Percentiles rank a stretch among this genome's conserved stretches.
Evolutionary conservation across 2,797 vertebrate genomes (phyloP).

Genomic region (Enteromius fasciolatus): DNA sequence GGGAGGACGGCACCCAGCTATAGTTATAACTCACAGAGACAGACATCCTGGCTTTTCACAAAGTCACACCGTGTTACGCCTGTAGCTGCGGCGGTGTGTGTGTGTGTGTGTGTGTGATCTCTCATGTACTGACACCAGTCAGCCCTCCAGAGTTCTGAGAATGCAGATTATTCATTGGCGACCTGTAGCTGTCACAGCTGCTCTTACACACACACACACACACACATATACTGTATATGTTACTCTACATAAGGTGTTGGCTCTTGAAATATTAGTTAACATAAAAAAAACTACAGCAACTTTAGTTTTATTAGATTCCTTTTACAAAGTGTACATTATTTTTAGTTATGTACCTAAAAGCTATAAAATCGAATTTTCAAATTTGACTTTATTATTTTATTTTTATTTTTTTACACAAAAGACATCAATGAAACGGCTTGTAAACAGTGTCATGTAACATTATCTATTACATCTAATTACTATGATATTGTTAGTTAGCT

Average conservation of each 20-base stretch:
- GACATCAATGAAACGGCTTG: not conserved
- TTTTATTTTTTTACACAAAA: not conserved
- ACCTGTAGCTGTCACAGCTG: conserved; percentile 41
- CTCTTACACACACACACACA: not conserved
- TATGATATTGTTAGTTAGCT: not conserved
- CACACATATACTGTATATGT: not conserved
- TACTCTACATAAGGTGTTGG: not conserved
- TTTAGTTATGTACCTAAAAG: not conserved
- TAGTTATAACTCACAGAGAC: conserved; percentile 47
- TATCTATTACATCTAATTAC: not conserved
- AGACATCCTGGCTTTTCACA: conserved; percentile 45
- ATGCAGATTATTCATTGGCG: conserved; percentile 40
- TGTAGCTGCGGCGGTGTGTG: conserved; percentile 19
- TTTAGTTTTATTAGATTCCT: not conserved
- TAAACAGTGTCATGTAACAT: not conserved
- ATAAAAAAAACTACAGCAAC: not conserved
- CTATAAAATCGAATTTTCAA: not conserved
- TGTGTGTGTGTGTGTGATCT: conserved; percentile 30
- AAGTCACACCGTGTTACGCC: conserved; percentile 39
- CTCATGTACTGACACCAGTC: conserved; percentile 40
- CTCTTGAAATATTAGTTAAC: not conserved
- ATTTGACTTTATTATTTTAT: not conserved
- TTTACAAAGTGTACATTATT: not conserved
- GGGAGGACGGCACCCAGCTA: conserved; percentile 13
- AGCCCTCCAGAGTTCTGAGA: conserved; percentile 44